Evolutionary conservation across 2,113 vertebrate genomes (phyloP).

Genomic region (Scolopax mira): DNA sequence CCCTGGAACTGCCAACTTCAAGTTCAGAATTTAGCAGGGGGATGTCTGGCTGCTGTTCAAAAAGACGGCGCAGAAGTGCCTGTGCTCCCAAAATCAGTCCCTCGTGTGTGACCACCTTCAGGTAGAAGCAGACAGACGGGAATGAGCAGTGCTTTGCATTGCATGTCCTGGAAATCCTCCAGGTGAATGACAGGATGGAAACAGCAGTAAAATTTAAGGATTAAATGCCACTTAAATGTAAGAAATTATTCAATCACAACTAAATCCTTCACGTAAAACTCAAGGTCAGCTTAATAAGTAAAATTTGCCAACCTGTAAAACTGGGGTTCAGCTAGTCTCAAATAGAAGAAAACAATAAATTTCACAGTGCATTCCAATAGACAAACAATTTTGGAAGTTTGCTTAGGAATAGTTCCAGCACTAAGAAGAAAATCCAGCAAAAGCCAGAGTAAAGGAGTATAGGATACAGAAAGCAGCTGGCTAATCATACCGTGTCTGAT

Average conservation of each 20-base stretch:
- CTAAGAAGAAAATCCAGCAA: not conserved
- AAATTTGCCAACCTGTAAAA: not conserved
- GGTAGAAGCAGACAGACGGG: constrained; percentile 10
- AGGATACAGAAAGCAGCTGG: not conserved
- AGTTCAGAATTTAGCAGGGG: constrained; percentile 35
- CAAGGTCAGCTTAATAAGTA: not conserved
- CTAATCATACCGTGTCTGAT: not conserved
- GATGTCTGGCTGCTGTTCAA: constrained; percentile 31
- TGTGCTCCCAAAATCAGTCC: constrained; percentile 24
- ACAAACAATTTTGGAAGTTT: not conserved
- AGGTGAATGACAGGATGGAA: not conserved
- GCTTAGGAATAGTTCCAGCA: not conserved
- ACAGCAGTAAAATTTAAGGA: constrained; percentile 7
- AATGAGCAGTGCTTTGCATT: not conserved
- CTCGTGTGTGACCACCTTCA: constrained; percentile 27
- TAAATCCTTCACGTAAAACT: not conserved
- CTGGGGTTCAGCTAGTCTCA: not conserved
- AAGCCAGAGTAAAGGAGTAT: not conserved
- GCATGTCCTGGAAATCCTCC: constrained; percentile 49
- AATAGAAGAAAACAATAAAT: not conserved
- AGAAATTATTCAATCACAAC: not conserved
- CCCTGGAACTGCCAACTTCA: constrained; percentile 35
- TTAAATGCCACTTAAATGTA: not conserved
- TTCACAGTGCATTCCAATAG: not conserved
- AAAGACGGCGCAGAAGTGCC: not conserved